These are phyloP conservation scores for Parazoanthus darwini DNA, from an alignment of 92 coral and sea anemone genomes.

Conservation along the genomic window DNA sequence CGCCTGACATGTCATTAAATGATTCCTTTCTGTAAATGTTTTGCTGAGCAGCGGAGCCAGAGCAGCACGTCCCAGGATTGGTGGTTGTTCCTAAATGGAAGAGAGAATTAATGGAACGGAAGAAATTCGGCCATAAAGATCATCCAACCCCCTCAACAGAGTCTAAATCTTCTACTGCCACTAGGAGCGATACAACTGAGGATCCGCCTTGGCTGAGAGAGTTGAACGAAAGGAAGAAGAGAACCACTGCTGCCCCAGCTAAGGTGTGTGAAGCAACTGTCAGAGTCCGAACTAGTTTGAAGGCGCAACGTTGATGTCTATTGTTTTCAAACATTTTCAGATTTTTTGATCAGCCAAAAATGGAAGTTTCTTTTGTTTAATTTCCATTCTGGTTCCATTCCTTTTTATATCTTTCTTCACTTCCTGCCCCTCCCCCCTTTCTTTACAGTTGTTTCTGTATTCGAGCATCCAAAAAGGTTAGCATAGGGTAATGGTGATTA, in stretches of 20 bases:
- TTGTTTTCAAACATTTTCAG: not conserved
- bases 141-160: not conserved
- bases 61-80: constrained; percentile 5
- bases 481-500: no score
- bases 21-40: not conserved
- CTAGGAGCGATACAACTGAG: constrained; percentile 45
- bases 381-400: no score
- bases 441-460: no score
- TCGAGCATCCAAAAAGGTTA: no score
- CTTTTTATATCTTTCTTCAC: no score
- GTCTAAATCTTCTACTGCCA: not conserved
- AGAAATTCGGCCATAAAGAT: constrained; percentile 18
- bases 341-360: not conserved
- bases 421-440: no score
- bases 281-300: not conserved
- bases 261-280: not conserved
- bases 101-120: constrained; percentile 50
- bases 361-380: no score
- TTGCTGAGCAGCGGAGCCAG: constrained; percentile 12
- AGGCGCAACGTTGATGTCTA: not conserved
- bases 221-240: constrained; percentile 59
- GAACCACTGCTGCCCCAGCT: not conserved
- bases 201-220: constrained; percentile 78
- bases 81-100: constrained; percentile 55
- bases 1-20: not conserved